Evolutionary conservation across 2,797 vertebrate species (phyloP).

Genomic region (Octomys mimax): DNA sequence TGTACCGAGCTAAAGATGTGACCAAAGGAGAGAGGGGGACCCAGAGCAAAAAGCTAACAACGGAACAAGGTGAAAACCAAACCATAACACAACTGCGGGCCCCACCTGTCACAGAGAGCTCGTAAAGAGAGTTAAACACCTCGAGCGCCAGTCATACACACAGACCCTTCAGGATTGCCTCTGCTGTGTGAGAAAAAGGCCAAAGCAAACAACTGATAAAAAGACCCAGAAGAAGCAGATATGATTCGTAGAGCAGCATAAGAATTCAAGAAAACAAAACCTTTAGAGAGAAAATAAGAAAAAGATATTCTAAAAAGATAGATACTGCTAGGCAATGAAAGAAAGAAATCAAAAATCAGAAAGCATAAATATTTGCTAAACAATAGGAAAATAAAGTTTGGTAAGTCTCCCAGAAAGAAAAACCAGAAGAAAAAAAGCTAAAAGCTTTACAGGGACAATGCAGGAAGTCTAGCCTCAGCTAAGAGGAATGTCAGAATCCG

Average conservation of each 20-base stretch:
- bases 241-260: not conserved
- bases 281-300: slow-evolving; percentile 13
- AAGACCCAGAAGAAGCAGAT: not conserved
- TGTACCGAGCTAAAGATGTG: not conserved
- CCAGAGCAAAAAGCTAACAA: not conserved
- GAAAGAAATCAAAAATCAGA: not conserved
- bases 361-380: not conserved
- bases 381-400: slow-evolving; percentile 12
- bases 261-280: slow-evolving; percentile 22
- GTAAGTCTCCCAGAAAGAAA: not conserved
- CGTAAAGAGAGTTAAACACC: not conserved
- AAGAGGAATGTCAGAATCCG: not conserved
- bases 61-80: not conserved
- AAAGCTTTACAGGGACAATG: not conserved
- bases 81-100: not conserved
- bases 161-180: not conserved
- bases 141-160: not conserved
- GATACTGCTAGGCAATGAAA: not conserved
- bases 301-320: not conserved
- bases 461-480: not conserved
- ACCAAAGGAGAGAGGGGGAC: not conserved
- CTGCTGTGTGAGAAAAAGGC: not conserved
- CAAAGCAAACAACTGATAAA: not conserved
- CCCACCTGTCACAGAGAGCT: not conserved
- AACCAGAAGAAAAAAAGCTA: not conserved